Base-by-base conservation (phyloP, 2,888 invertebrate species). In the Andrena flavipes region DNA sequence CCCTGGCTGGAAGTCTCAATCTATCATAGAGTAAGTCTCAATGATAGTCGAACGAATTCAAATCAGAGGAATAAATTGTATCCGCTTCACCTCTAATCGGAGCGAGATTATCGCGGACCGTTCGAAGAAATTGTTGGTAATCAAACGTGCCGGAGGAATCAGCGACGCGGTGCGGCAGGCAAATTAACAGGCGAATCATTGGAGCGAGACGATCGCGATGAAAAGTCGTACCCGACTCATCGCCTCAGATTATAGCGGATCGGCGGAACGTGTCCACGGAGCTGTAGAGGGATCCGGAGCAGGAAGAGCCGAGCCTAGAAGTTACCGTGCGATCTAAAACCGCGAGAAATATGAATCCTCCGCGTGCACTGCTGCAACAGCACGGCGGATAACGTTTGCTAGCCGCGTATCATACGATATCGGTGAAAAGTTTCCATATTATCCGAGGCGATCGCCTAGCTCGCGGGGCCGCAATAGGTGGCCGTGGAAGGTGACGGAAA, bases 151-250 rank as follows among this genome's bases (percentile, higher is more conserved):
- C 49, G 26, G 56, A 5, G 16, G 29, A 51, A 77, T 33, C 42
- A 13, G 23, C 63, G 33, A 63, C 30, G 48, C 59, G 59, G 51
- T 26, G 65, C 48, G 54, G 49, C 71, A 51, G 79, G 71, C 54
- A 54, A 71, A 71, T 71, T 79, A 62, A 33, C 51, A 20, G 13
- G 30, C 16, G 10, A 62, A 33, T 35, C 48, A 8, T 63, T 67
- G 54, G 13, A 49, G 76, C 71, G 72, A 59, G 26, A 71, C 80
- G 71, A 71, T 72, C 64, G 13, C 35, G 65, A 20, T 35, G 48
- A 77, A 79, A 76, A 64, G 48, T 42, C 23, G 23, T 33, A 29
- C n/a, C 10, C 10, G 35, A 42, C 16, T 64, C 48, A 20, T 48
- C 68, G 30, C 13, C 16, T 13, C 30, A 49, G 13, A 10, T 62